These are phyloP conservation scores for Drymodes brunneopygia DNA, from an alignment of 2,113 vertebrate genomes.

Conservation along the genomic window DNA sequence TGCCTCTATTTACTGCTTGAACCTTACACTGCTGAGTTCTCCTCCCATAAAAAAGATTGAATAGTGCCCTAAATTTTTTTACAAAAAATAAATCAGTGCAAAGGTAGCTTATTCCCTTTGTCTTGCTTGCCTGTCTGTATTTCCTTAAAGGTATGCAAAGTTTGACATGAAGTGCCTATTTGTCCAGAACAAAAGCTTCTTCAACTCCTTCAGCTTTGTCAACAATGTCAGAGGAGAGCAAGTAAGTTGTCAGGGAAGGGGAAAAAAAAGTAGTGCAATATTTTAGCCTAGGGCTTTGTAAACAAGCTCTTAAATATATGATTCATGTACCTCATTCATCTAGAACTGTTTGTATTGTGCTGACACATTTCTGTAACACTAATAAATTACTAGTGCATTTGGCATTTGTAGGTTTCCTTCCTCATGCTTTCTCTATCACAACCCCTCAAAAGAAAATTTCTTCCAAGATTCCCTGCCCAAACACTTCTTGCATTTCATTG, in stretches of 20 bases:
- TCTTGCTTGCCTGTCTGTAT: background rate
- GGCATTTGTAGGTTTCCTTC: slow-evolving; percentile 1
- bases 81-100: background rate
- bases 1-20: background rate
- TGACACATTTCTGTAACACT: slow-evolving; percentile 36
- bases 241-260: background rate
- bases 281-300: slow-evolving; percentile 3
- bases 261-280: background rate
- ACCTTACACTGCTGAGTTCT: background rate
- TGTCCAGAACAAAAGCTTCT: background rate
- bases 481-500: slow-evolving; percentile 4
- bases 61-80: background rate
- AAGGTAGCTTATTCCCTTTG: background rate
- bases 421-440: background rate
- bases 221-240: background rate
- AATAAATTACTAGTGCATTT: slow-evolving; percentile 59
- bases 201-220: background rate
- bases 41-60: background rate
- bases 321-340: slow-evolving; percentile 47
- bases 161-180: background rate
- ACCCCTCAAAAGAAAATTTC: background rate
- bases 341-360: slow-evolving; percentile 18
- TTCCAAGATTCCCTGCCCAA: background rate
- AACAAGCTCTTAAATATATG: slow-evolving; percentile 51
- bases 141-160: background rate